Evolutionary conservation across 2,797 vertebrate species (phyloP).

Genomic region (Acipenser oxyrinchus): DNA sequence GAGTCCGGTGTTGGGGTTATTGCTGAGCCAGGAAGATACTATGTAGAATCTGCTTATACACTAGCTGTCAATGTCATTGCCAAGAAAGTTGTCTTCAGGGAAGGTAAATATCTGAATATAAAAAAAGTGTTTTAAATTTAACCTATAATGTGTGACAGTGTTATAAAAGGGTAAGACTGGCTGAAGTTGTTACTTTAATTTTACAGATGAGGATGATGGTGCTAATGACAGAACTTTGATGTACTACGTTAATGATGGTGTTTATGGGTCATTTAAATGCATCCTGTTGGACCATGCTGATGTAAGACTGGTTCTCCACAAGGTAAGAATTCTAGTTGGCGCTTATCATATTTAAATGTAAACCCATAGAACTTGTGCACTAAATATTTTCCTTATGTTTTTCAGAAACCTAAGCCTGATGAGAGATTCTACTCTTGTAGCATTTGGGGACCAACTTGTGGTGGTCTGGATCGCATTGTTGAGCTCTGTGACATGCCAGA

Average conservation of each 20-base stretch:
- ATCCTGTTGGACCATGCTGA: conserved; percentile 90
- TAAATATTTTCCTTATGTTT: not conserved
- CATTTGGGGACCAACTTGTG: conserved; percentile 95
- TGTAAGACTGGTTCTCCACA: conserved; percentile 76
- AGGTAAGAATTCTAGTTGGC: conserved; percentile 53
- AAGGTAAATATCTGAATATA: conserved; percentile 38
- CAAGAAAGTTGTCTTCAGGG: conserved; percentile 84
- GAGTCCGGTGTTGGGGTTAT: conserved; percentile 78
- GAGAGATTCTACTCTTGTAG: conserved; percentile 82
- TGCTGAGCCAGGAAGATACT: conserved; percentile 89
- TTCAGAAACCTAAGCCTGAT: conserved; percentile 83
- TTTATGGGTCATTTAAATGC: conserved; percentile 95
- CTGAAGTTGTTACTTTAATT: not conserved
- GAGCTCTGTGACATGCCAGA: conserved; percentile 82
- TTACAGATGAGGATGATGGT: conserved; percentile 78
- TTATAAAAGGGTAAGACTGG: conserved; percentile 1
- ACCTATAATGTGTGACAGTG: not conserved
- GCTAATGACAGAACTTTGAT: conserved; percentile 77
- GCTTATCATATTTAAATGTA: no score
- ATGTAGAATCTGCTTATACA: conserved; percentile 88
- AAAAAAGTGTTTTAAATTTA: not conserved
- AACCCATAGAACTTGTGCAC: no score
- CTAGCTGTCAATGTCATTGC: conserved; percentile 93
- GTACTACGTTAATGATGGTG: conserved; percentile 96
- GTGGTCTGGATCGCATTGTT: conserved; percentile 87